phyloP scores from a whole-genome alignment of 2,888 invertebrate genomes.

The Laspeyria flexula region DNA sequence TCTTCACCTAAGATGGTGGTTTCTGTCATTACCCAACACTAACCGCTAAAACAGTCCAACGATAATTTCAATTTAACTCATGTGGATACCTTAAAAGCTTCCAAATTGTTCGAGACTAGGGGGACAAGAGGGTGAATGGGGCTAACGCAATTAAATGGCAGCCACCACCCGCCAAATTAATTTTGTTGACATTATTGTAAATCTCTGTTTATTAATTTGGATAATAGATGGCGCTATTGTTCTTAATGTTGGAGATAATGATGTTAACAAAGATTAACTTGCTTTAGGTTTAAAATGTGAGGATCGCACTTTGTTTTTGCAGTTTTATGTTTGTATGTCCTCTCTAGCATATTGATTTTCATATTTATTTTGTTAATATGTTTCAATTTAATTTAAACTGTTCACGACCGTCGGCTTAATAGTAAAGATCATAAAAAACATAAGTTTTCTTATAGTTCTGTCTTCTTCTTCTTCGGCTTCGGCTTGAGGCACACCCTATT shows the following conservation, averaged over 20 bases:
- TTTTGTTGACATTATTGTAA: slow-evolving; percentile 41
- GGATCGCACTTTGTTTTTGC: background rate
- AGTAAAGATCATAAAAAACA: too few relatives aligned
- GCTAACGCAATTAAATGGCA: slow-evolving; percentile 54
- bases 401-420: too few relatives aligned
- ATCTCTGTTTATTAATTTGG: slow-evolving; percentile 25
- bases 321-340: too few relatives aligned
- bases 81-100: slow-evolving; percentile 65
- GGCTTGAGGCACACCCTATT: too few relatives aligned
- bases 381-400: too few relatives aligned
- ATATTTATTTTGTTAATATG: too few relatives aligned
- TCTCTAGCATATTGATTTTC: too few relatives aligned
- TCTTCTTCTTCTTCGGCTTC: too few relatives aligned
- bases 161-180: slow-evolving; percentile 41
- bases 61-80: slow-evolving; percentile 60
- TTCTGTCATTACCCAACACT: slow-evolving; percentile 10
- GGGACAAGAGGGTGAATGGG: slow-evolving; percentile 20
- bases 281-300: background rate
- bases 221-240: slow-evolving; percentile 9
- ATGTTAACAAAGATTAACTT: background rate
- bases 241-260: slow-evolving; percentile 15
- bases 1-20: slow-evolving; percentile 4
- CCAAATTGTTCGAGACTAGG: slow-evolving; percentile 46
- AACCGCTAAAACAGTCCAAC: slow-evolving; percentile 17
- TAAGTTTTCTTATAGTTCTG: too few relatives aligned